phyloP scores from a whole-genome alignment of 2,888 invertebrate genomes.

The Stenoptilia bipunctidactyla region DNA sequence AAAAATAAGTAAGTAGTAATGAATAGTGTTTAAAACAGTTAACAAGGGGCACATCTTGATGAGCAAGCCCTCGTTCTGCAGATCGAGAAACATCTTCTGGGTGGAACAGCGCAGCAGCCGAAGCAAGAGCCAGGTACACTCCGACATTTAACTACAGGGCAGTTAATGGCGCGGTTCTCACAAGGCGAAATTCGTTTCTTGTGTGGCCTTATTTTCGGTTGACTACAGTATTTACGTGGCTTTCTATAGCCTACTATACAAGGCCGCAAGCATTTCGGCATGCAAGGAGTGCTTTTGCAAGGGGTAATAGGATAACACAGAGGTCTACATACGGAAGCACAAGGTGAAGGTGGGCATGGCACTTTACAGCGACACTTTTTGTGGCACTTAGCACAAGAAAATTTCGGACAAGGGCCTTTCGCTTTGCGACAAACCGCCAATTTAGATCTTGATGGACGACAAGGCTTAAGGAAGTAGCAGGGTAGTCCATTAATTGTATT shows the following conservation, averaged over 20 bases:
- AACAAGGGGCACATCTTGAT: too few relatives aligned
- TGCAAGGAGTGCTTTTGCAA: conserved; percentile 32
- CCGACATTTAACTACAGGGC: conserved; percentile 40
- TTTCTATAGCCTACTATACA: conserved; percentile 40
- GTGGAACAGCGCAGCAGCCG: conserved; percentile 22
- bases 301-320: conserved; percentile 16
- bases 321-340: not conserved
- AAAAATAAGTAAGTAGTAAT: too few relatives aligned
- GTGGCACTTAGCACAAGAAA: conserved; percentile 24
- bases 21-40: too few relatives aligned
- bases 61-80: too few relatives aligned
- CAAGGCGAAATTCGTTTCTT: conserved; percentile 46
- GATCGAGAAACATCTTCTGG: conserved; percentile 2
- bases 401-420: too few relatives aligned
- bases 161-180: conserved; percentile 32
- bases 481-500: not conserved
- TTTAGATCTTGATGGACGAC: conserved; percentile 37
- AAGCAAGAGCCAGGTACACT: conserved; percentile 37
- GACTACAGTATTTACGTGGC: conserved; percentile 31
- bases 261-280: conserved; percentile 38
- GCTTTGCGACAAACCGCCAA: conserved; percentile 33
- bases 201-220: conserved; percentile 37
- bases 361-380: conserved; percentile 12
- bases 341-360: conserved; percentile 11
- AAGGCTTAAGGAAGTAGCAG: conserved; percentile 8